Evolutionary conservation across 2,888 invertebrate species (phyloP).

Genomic region (Diarsia mendica): DNA sequence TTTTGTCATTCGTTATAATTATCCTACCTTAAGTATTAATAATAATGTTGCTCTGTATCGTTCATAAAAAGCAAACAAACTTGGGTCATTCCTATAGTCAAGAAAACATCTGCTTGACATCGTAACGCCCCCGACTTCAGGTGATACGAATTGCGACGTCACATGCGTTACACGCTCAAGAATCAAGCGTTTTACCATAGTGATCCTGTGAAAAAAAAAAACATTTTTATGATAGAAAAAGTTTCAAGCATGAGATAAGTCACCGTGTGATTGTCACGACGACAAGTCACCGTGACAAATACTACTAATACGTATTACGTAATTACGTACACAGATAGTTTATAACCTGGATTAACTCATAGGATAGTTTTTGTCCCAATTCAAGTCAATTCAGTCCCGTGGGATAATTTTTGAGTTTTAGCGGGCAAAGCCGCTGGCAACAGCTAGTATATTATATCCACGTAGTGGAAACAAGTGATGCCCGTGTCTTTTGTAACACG

Average conservation of each 20-base stretch:
- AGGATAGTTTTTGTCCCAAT: too few species aligned
- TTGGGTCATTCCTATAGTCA: background rate
- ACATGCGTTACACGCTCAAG: background rate
- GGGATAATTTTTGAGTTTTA: too few species aligned
- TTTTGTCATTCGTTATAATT: too few species aligned
- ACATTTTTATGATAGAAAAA: background rate
- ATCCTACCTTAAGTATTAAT: too few species aligned
- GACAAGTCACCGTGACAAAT: background rate
- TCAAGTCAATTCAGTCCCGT: too few species aligned
- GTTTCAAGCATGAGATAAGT: background rate
- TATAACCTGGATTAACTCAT: too few species aligned
- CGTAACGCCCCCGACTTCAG: background rate
- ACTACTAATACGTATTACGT: too few species aligned
- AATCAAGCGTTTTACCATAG: background rate
- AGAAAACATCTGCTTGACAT: background rate
- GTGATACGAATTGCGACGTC: background rate
- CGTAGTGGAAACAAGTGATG: background rate
- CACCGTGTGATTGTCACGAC: background rate
- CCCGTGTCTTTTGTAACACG: background rate
- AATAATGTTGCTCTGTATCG: background rate
- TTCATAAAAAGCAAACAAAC: background rate
- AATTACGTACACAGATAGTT: too few species aligned
- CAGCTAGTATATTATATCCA: too few species aligned
- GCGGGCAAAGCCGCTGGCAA: too few species aligned
- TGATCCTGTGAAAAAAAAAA: background rate